phyloP scores from a whole-genome alignment of 2,888 invertebrate genomes.

The Euplexia lucipara region DNA sequence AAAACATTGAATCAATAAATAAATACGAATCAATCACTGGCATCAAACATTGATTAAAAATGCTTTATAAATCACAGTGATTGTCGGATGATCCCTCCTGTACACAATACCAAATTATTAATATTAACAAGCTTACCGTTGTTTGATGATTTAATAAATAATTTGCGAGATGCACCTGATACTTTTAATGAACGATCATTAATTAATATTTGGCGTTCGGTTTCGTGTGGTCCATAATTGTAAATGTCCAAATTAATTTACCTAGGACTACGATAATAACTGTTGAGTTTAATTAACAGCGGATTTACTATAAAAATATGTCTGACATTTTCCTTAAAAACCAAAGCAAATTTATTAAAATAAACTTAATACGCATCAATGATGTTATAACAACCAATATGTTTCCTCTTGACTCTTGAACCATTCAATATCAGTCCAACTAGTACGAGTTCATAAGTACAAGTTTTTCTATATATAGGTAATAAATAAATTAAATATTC shows the following conservation, averaged over 20 bases:
- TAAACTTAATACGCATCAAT: too few species aligned
- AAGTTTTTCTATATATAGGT: too few species aligned
- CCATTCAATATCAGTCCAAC: too few species aligned
- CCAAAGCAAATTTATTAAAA: too few species aligned
- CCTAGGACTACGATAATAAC: slow-evolving; percentile 14
- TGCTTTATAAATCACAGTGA: slow-evolving; percentile 34
- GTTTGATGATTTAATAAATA: slow-evolving; percentile 52
- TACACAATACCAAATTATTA: slow-evolving; percentile 36
- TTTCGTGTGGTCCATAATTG: slow-evolving; percentile 30
- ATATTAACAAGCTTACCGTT: slow-evolving; percentile 46
- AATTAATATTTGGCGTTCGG: slow-evolving; percentile 44
- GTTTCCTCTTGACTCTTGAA: too few species aligned
- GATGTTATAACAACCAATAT: too few species aligned
- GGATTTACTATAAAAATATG: background rate
- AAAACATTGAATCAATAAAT: slow-evolving; percentile 11
- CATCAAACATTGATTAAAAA: slow-evolving; percentile 40
- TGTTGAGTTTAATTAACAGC: slow-evolving; percentile 2
- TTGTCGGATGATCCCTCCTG: slow-evolving; percentile 6
- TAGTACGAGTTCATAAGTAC: too few species aligned
- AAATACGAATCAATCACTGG: background rate
- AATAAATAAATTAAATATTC: too few species aligned
- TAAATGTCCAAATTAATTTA: slow-evolving; percentile 24
- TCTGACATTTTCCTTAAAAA: slow-evolving; percentile 1
- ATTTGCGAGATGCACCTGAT: slow-evolving; percentile 41
- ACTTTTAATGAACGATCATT: slow-evolving; percentile 53